Base-by-base conservation (phyloP, 2,888 invertebrate genomes). In the Eumacrocentrus americanus region DNA sequence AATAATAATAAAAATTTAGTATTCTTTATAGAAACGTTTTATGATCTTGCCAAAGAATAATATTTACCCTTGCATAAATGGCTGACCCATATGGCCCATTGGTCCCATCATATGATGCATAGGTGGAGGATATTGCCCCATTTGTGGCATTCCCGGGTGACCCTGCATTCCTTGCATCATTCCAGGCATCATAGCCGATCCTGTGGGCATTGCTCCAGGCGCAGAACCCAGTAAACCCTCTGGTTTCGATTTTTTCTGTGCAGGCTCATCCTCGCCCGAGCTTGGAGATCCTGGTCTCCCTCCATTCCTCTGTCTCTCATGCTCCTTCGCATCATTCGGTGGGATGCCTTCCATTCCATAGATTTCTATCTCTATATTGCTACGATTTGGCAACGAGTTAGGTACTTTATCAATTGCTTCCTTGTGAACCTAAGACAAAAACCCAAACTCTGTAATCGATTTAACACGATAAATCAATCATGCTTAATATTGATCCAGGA, bases 321-420 rank as follows among this genome's bases (percentile, higher is more conserved):
- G 98, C 79, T 95, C 95, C 80, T 91, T 91, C 66, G 96, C 81
- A 84, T 98, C 98, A 73, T 92, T 94, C 57, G 93, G 89, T 25
- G 99, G 99, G 76, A 99, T 98, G 72, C 99, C 99, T 87, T 99
- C 98, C 98, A 99, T 99, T 70, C 99, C 99, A 86, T 99, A 99
- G 78, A 99, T 98, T 87, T 99, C 99, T 82, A 99, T 94, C 84
- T 98, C 98, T 80, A 97, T 96, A 84, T 97, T 97, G 78, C 95
- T 95, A 81, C 98, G 89, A 83, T 95, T 95, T 74, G 98, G 97
- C 79, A 98, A 84, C 66, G 98, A 95, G 85, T 98, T 98, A 71
- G 99, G 99, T 80, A 99, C 98, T 87, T 98, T 98, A 83, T 99
- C 98, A 81, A 99, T 95, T 61, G 97, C 95, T 84, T 99, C 99